These are phyloP conservation scores for Dryococelus australis DNA, from an alignment of 2,888 invertebrate genomes.

Conservation along the genomic window DNA sequence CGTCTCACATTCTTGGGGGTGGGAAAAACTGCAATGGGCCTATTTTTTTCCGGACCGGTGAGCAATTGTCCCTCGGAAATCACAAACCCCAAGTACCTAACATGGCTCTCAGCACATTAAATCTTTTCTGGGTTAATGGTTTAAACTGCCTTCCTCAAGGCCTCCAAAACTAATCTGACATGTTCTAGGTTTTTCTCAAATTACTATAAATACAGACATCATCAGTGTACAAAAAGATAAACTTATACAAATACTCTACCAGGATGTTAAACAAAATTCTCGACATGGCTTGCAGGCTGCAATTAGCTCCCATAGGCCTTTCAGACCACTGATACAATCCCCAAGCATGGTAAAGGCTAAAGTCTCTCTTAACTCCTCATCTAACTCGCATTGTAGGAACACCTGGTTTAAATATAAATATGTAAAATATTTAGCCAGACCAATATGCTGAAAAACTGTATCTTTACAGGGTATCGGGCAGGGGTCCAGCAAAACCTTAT, in stretches of 20 bases:
- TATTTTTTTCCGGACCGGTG: neutral
- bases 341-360: neutral
- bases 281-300: neutral
- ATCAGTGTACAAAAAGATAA: too few relatives aligned
- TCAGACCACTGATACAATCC: neutral
- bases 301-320: neutral
- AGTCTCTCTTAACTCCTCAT: neutral
- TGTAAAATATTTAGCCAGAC: neutral
- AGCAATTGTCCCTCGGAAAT: neutral
- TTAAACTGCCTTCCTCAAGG: too few relatives aligned
- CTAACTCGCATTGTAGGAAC: neutral
- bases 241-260: too few relatives aligned
- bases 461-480: too few relatives aligned
- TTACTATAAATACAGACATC: too few relatives aligned
- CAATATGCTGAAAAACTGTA: too few relatives aligned
- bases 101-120: too few relatives aligned
- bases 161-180: too few relatives aligned
- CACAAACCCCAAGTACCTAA: neutral
- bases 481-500: too few relatives aligned
- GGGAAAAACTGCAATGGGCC: neutral
- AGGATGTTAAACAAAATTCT: neutral
- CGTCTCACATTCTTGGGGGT: neutral
- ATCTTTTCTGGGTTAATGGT: too few relatives aligned
- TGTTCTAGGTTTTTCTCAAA: too few relatives aligned
- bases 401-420: neutral